Evolutionary conservation across 2,797 vertebrate species (phyloP).

Genomic region (Acanthurus leucopareius): DNA sequence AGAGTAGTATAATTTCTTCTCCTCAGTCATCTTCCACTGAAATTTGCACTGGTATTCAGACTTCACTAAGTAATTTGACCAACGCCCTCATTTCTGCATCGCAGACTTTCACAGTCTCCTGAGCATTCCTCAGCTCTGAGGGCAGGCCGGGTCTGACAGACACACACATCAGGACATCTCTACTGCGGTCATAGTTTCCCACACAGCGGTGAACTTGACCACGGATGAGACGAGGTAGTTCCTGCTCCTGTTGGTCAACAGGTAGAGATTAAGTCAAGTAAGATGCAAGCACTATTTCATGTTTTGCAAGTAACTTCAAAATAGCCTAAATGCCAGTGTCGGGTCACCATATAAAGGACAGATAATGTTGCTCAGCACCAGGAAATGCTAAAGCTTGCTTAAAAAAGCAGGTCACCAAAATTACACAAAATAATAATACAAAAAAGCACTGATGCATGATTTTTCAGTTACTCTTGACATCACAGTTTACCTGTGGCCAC

Average conservation of each 20-base stretch:
- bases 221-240: constrained; percentile 93
- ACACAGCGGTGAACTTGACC: constrained; percentile 93
- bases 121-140: constrained; percentile 91
- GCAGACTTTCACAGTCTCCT: constrained; percentile 88
- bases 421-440: background rate
- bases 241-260: constrained; percentile 87
- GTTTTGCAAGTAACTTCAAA: background rate
- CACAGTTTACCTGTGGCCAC: background rate
- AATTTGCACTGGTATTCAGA: constrained; percentile 68
- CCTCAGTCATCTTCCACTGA: background rate
- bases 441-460: background rate
- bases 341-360: background rate
- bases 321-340: background rate
- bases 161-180: constrained; percentile 90
- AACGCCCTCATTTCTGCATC: constrained; percentile 90
- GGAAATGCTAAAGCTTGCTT: no score
- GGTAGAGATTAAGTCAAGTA: background rate
- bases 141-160: constrained; percentile 90
- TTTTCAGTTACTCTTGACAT: background rate
- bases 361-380: background rate
- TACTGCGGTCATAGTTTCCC: constrained; percentile 91
- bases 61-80: constrained; percentile 86
- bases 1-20: constrained; percentile 5
- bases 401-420: background rate
- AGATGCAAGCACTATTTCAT: background rate